phyloP scores from a whole-genome alignment of 2,113 vertebrate genomes.

The Piprites chloris region DNA sequence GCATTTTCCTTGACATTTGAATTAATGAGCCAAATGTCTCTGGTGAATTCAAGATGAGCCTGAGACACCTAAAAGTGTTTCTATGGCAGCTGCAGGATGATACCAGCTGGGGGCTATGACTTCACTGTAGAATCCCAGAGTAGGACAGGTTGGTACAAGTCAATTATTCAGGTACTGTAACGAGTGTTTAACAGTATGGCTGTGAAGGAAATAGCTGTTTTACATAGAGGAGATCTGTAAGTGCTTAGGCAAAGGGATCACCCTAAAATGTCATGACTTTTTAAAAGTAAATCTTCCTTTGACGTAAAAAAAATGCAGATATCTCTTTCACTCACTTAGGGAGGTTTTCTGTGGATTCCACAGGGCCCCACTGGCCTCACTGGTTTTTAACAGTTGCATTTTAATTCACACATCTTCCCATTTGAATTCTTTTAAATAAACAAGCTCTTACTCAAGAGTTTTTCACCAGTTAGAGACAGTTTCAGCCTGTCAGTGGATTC shows the following conservation, averaged over 20 bases:
- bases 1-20: slow-evolving; percentile 19
- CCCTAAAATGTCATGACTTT: neutral
- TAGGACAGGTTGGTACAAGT: neutral
- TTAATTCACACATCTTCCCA: slow-evolving; percentile 74
- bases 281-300: neutral
- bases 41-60: slow-evolving; percentile 21
- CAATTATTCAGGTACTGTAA: neutral
- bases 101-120: neutral
- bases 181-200: neutral
- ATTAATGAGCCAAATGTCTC: slow-evolving; percentile 50
- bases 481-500: neutral
- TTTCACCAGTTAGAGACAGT: neutral
- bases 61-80: slow-evolving; percentile 7
- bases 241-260: neutral
- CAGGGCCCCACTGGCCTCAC: slow-evolving; percentile 79
- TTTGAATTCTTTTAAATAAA: slow-evolving; percentile 75
- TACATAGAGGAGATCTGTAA: neutral
- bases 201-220: neutral
- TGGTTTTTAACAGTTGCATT: slow-evolving; percentile 70
- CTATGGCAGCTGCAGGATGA: slow-evolving; percentile 35
- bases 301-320: neutral
- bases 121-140: neutral
- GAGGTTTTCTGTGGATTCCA: slow-evolving; percentile 54
- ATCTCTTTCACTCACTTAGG: slow-evolving; percentile 62
- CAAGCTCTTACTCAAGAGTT: neutral